These are phyloP conservation scores for Neoniphon sammara DNA, from an alignment of 2,797 vertebrate species.

Conservation along the genomic window DNA sequence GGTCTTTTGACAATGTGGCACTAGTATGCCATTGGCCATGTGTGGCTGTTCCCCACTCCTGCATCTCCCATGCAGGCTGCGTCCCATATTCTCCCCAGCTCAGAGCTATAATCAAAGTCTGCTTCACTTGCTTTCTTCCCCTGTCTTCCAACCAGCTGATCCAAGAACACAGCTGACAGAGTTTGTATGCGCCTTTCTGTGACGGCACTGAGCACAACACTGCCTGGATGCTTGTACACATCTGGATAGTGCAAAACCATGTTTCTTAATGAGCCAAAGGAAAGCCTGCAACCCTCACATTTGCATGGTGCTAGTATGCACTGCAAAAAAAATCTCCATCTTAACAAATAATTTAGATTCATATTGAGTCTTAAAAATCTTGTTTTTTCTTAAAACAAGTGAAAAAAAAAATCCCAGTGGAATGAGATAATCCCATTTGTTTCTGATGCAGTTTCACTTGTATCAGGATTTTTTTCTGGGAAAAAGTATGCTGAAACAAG, in stretches of 20 bases:
- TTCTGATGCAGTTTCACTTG: too few species aligned
- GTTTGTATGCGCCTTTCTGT: constrained; percentile 38
- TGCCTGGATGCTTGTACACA: constrained; percentile 66
- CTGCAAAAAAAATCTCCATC: too few species aligned
- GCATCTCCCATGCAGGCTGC: constrained; percentile 40
- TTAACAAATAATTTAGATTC: too few species aligned
- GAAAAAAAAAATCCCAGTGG: too few species aligned
- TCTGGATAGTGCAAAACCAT: constrained; percentile 71
- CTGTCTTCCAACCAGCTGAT: constrained; percentile 70
- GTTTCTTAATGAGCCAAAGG: constrained; percentile 67
- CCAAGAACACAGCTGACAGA: constrained; percentile 67
- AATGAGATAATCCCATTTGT: too few species aligned
- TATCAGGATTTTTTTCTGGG: too few species aligned
- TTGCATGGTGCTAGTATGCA: constrained; percentile 24
- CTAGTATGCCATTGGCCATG: constrained; percentile 59
- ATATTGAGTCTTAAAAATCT: too few species aligned
- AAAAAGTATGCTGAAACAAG: too few species aligned
- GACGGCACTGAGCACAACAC: constrained; percentile 41
- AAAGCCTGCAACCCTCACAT: constrained; percentile 36
- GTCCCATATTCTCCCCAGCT: constrained; percentile 63
- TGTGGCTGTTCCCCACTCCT: constrained; percentile 42
- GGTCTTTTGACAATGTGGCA: constrained; percentile 56
- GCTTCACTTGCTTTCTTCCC: constrained; percentile 65
- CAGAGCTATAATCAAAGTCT: constrained; percentile 74
- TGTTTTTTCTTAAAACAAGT: too few species aligned